phyloP scores from a whole-genome alignment of 2,888 invertebrate genomes.

The Latrodectus hesperus region DNA sequence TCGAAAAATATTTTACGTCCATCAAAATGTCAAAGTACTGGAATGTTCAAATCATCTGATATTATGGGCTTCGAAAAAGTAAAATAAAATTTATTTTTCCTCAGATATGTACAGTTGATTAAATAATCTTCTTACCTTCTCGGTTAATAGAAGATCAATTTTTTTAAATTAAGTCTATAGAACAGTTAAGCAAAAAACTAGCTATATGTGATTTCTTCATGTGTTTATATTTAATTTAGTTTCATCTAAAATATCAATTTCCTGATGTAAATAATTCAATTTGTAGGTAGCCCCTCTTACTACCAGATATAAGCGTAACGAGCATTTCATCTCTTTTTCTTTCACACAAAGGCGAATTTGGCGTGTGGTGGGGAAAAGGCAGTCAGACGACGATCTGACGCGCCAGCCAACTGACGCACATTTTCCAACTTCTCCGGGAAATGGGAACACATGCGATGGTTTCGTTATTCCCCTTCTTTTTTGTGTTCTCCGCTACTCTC shows the following conservation, averaged over 20 bases:
- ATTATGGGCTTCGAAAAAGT: too few relatives aligned
- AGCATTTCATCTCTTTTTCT: not conserved
- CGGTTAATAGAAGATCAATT: too few relatives aligned
- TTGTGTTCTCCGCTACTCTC: not conserved
- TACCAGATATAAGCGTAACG: not conserved
- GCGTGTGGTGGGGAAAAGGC: not conserved
- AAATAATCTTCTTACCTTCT: too few relatives aligned
- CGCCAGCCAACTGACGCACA: conserved; percentile 8
- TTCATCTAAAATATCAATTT: not conserved
- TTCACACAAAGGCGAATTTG: not conserved
- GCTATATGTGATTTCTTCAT: too few relatives aligned
- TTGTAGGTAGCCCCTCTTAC: not conserved
- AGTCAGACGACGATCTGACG: conserved; percentile 37
- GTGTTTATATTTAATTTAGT: too few relatives aligned
- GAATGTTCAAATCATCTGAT: too few relatives aligned
- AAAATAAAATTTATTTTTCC: too few relatives aligned
- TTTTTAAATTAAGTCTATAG: too few relatives aligned
- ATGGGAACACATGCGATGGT: not conserved
- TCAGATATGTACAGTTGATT: too few relatives aligned
- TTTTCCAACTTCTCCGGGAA: conserved; percentile 4
- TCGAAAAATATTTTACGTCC: too few relatives aligned
- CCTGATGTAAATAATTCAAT: not conserved
- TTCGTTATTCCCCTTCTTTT: not conserved
- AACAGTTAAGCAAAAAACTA: too few relatives aligned
- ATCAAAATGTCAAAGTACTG: too few relatives aligned